Evolutionary conservation across 2,888 invertebrate species (phyloP), one percentile per base, ranked within the genome.

Genomic region (Ectemnius lituratus): DNA sequence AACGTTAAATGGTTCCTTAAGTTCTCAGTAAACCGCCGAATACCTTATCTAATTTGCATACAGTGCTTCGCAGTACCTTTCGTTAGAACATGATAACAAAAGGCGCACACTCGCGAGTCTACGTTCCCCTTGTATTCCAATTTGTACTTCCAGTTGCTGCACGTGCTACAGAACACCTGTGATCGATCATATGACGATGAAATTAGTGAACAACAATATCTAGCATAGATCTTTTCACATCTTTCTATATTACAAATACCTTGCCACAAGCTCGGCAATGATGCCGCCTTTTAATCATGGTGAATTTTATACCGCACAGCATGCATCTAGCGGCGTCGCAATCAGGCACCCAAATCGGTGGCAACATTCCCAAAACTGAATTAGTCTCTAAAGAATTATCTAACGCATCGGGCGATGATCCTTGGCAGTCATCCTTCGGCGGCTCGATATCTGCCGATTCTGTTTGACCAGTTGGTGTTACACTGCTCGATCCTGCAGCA

Each of bases 331-430:
- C 92, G 5, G 97, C 95, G 83, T 96, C 96, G 3, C 94, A 92
- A 90, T 98, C 97, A 0, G 97, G 97, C 65, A 97, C 94, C 97
- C 97, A 97, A 84, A 95, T 93, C 0, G 97, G 97, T 14, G 96
- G 95, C 68, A 95, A 93, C 87, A 94, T 94, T 0, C 97, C 97
- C 67, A 97, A 89, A 77, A 92, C 88, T 14, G 90, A 90, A 76
- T 90, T 91, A 60, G 88, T 86, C 75, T 89, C 89, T 66, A 88
- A 86, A 20, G 89, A 88, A 79, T 86, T 90, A 63, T 90, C 89
- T 2, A 88, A 87, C 16, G 84, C 79, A 74, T 89, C 89, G 6
- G 88, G 89, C 2, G 88, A 87, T 52, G 87, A 85, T 75, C 85
- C 88, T 46, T 85, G 83, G 18, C 79, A 82, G 37, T 86, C 85